Base-by-base conservation (phyloP, 2,888 invertebrate genomes). In the Coremacera marginata region DNA sequence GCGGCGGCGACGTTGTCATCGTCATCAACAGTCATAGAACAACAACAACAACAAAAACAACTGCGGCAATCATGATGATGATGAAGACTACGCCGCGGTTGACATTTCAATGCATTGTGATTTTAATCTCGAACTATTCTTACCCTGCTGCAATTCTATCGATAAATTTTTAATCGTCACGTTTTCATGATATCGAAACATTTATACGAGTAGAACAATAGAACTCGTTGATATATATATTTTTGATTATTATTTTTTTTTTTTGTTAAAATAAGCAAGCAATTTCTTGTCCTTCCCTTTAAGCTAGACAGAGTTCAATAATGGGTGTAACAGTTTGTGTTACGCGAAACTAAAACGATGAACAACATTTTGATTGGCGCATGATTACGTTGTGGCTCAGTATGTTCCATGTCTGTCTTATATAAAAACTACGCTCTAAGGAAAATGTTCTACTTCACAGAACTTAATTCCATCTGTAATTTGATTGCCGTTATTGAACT, bases 41-140 rank as follows among this genome's bases (percentile, higher is more conserved):
- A 22, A 44, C 51, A 70, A 57, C 37, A 37, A 71, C 22, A 22
- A 31, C 37, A 51, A 70, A 8, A 16, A 55, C 34, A 19, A 55
- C 34, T 8, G 51, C 16, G 14, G 34, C 49, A 16, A 62, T 16
- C 14, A 31, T 31, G 5, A 70, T 34, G 31, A 34, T 14, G 57
- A 60, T 27, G 72, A 22, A 27, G 63, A 73, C 73, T 44, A 60
- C 82, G 80, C 81, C 82, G 83, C 83, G 19, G 81, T 85, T 86
- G 86, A 86, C 86, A 86, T 86, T 86, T 86, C 86, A 86, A 86
- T 86, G 86, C 86, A 86, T 86, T 86, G 85, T 86, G 86, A 86
- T 86, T 86, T 83, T 86, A 84, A 86, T 86, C 86, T 86, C 73
- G 60, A 73, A 77, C 75, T 79, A 78, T 78, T 65, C 44, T 51